phyloP scores from a whole-genome alignment of 2,888 invertebrate species.

The Idaea dimidiata region DNA sequence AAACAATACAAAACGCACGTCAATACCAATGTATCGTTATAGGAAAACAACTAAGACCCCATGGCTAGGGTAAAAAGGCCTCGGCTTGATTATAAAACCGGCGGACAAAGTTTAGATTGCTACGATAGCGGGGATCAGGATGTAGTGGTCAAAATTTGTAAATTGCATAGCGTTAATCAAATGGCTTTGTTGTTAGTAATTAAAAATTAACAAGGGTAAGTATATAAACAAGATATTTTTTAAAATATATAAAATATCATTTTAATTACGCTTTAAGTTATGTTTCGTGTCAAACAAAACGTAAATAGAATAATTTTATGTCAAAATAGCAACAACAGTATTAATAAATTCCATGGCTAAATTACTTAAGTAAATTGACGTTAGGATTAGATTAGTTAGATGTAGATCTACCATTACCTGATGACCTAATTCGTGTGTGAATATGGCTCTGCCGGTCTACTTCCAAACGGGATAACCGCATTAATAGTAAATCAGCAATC shows the following conservation, averaged over 20 bases:
- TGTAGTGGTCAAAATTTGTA: slow-evolving; percentile 23
- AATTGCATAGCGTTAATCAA: slow-evolving; percentile 31
- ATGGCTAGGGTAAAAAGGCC: slow-evolving; percentile 33
- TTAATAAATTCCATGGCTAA: background rate
- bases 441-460: slow-evolving; percentile 36
- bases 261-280: no score
- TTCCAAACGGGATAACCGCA: slow-evolving; percentile 37
- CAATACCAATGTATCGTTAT: slow-evolving; percentile 47
- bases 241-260: no score
- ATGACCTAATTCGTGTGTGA: slow-evolving; percentile 45
- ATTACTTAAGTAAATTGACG: slow-evolving; percentile 5
- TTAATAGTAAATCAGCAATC: slow-evolving; percentile 31
- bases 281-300: no score
- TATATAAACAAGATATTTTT: no score
- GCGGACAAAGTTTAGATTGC: slow-evolving; percentile 20
- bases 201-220: slow-evolving; percentile 24
- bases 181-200: slow-evolving; percentile 41
- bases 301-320: no score
- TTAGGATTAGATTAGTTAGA: slow-evolving; percentile 10
- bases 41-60: slow-evolving; percentile 38
- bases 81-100: slow-evolving; percentile 24
- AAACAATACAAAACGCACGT: slow-evolving; percentile 58
- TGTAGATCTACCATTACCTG: slow-evolving; percentile 35
- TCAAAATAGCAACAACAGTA: background rate
- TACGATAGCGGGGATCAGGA: slow-evolving; percentile 23